phyloP scores from a whole-genome alignment of 2,113 vertebrate species.

The Hyperopisus bebe region DNA sequence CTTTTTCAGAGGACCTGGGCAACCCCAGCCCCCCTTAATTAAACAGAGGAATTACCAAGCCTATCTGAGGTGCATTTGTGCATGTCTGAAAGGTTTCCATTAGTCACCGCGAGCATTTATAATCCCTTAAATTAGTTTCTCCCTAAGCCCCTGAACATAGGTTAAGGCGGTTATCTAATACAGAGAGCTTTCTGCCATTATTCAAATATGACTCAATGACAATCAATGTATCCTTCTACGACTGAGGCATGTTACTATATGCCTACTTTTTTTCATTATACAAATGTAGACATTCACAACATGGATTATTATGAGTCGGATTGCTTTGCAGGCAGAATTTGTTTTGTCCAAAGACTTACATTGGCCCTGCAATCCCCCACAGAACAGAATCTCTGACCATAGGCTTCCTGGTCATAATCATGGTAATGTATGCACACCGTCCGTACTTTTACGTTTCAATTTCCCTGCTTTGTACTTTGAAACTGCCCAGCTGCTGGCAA shows the following conservation, averaged over 20 bases:
- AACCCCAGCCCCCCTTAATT: background rate
- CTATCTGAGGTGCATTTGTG: background rate
- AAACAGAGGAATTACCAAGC: background rate
- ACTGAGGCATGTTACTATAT: background rate
- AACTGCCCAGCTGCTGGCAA: constrained; percentile 2
- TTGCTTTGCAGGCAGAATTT: background rate
- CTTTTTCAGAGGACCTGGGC: background rate
- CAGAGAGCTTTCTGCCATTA: background rate
- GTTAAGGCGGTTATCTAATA: background rate
- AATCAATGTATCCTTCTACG: background rate
- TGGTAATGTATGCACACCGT: background rate
- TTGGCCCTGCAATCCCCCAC: background rate
- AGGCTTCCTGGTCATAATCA: background rate
- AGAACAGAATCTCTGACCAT: background rate
- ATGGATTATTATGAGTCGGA: background rate
- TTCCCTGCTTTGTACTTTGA: background rate
- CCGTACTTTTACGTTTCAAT: background rate
- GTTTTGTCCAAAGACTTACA: background rate
- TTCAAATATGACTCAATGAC: constrained; percentile 3
- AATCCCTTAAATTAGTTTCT: background rate
- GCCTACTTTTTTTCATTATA: background rate
- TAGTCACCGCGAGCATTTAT: constrained; percentile 2
- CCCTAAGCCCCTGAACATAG: background rate
- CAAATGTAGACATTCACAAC: background rate
- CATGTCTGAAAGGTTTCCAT: background rate